Conservation (phyloP, 1,140 invertebrate species). For the Zaprionus taronus region DNA sequence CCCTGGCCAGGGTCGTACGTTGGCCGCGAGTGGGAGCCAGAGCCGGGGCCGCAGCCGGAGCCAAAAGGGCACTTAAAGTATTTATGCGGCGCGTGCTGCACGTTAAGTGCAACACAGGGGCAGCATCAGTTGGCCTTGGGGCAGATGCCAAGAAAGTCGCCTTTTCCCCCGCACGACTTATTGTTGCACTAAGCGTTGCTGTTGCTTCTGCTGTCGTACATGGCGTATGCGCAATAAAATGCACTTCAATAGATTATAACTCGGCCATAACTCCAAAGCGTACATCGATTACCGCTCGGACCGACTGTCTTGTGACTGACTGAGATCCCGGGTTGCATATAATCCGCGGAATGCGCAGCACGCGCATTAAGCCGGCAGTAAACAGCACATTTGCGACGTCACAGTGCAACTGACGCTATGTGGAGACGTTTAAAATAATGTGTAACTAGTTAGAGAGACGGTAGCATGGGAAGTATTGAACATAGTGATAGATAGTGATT, state of each 20-base stretch:
- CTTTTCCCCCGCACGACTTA: conserved; percentile 13
- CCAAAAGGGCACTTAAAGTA: conserved; percentile 62
- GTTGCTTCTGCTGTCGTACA: conserved; percentile 21
- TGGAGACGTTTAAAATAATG: not conserved
- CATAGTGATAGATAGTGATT: too few species aligned
- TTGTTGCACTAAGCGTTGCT: conserved; percentile 21
- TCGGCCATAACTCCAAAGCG: conserved; percentile 57
- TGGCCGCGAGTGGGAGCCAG: conserved; percentile 1
- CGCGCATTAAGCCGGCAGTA: conserved; percentile 59
- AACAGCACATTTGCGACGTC: conserved; percentile 66
- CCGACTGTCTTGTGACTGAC: conserved; percentile 45
- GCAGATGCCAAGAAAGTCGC: conserved; percentile 10
- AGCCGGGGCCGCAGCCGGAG: not conserved
- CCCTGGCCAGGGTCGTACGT: conserved; percentile 15
- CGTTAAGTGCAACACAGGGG: conserved; percentile 66
- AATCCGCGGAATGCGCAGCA: conserved; percentile 53
- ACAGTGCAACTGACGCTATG: conserved; percentile 26
- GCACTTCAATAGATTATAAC: conserved; percentile 79
- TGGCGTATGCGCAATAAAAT: conserved; percentile 76
- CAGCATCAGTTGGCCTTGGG: conserved; percentile 27
- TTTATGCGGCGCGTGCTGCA: conserved; percentile 61
- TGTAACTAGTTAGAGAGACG: too few species aligned
- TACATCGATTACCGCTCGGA: conserved; percentile 57
- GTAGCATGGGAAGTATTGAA: too few species aligned
- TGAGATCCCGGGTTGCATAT: conserved; percentile 51